These are phyloP conservation scores for Mastacembelus armatus DNA, from an alignment of 2,797 vertebrate genomes.

Conservation along the genomic window DNA sequence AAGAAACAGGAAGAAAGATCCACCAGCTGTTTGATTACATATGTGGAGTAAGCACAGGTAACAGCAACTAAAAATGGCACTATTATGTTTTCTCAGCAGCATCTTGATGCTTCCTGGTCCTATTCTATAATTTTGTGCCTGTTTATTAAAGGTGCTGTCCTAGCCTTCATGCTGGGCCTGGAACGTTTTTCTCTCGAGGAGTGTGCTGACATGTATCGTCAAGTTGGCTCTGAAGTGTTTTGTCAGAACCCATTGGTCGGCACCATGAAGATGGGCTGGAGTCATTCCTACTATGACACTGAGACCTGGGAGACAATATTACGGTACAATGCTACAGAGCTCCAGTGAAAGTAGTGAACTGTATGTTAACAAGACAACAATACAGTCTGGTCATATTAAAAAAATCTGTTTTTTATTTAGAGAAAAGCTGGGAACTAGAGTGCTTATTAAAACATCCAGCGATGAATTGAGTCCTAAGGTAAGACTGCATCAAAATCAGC, in stretches of 20 bases:
- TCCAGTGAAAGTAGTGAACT: too few species aligned
- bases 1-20: constrained; percentile 79
- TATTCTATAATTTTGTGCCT: background rate
- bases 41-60: constrained; percentile 85
- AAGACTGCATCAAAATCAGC: too few species aligned
- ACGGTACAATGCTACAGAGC: constrained; percentile 70
- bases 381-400: too few species aligned
- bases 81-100: background rate
- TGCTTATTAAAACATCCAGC: too few species aligned
- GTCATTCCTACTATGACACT: constrained; percentile 83
- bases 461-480: constrained; percentile 82
- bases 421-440: too few species aligned
- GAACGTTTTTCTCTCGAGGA: constrained; percentile 79
- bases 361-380: too few species aligned
- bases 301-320: constrained; percentile 83
- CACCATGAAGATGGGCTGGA: constrained; percentile 87
- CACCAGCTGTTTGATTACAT: constrained; percentile 85
- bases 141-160: too few species aligned
- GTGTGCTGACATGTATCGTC: constrained; percentile 82
- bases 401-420: too few species aligned
- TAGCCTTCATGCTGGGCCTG: constrained; percentile 83
- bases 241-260: too few species aligned
- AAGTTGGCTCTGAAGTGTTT: constrained; percentile 83
- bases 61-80: background rate
- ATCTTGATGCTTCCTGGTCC: background rate